phyloP scores from a whole-genome alignment of 2,113 vertebrate species.

The Toxostoma redivivum region DNA sequence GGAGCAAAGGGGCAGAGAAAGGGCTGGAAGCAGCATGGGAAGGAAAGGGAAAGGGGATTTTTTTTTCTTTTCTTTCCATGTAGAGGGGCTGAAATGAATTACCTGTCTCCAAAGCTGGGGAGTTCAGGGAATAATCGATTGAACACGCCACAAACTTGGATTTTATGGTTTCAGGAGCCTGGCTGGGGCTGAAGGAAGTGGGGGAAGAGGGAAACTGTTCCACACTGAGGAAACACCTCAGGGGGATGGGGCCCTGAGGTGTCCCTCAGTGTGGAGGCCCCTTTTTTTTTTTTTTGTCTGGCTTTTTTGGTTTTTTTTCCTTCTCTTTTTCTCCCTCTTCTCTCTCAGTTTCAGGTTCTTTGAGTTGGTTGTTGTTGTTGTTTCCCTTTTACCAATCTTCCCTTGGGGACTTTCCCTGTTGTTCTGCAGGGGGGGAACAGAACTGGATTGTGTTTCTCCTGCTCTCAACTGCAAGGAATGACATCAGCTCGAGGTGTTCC shows the following conservation, averaged over 20 bases:
- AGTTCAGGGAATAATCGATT: slow-evolving; percentile 59
- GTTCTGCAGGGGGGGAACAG: background rate
- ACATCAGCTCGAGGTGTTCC: background rate
- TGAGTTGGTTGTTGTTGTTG: background rate
- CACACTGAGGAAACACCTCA: background rate
- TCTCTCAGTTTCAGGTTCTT: background rate
- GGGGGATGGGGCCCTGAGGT: background rate
- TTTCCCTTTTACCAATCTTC: background rate
- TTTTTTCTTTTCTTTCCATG: background rate
- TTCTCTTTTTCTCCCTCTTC: background rate
- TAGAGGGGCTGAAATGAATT: slow-evolving; percentile 58
- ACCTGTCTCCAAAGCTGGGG: slow-evolving; percentile 55
- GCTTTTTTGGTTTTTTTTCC: background rate
- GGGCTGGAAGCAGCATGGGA: background rate
- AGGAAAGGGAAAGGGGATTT: background rate
- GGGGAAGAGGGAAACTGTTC: background rate
- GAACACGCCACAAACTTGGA: slow-evolving; percentile 45
- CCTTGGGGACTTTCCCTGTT: background rate
- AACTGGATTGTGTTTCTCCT: slow-evolving; percentile 24
- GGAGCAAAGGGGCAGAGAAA: background rate
- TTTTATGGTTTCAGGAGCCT: slow-evolving; percentile 28
- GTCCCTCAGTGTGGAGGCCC: too few relatives aligned
- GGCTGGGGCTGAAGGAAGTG: background rate
- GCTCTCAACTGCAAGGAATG: background rate
- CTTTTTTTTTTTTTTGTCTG: background rate